These are phyloP conservation scores for Pheosia gnoma DNA, from an alignment of 2,888 invertebrate species.

Conservation along the genomic window DNA sequence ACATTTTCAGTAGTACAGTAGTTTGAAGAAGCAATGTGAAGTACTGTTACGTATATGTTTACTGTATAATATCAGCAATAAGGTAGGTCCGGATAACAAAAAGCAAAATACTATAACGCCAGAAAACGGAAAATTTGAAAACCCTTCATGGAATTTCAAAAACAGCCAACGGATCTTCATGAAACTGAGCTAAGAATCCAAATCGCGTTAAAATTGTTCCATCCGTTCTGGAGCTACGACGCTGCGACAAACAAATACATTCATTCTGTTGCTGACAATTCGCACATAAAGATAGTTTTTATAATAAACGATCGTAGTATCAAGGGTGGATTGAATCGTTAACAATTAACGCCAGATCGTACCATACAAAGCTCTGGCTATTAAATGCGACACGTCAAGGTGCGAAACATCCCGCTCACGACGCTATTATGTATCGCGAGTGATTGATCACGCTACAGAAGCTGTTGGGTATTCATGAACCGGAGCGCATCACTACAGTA, in stretches of 20 bases:
- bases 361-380: conserved; percentile 6
- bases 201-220: background rate
- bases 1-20: background rate
- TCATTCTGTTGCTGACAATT: background rate
- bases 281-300: background rate
- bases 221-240: background rate
- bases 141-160: too few species aligned
- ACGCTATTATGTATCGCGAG: conserved; percentile 24
- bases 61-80: too few species aligned
- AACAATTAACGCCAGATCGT: conserved; percentile 27
- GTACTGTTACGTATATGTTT: too few species aligned
- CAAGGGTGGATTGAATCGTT: conserved; percentile 32
- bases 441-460: conserved; percentile 35
- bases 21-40: too few species aligned
- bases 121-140: too few species aligned
- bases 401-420: conserved; percentile 40
- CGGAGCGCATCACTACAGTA: too few species aligned
- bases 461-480: background rate
- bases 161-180: too few species aligned
- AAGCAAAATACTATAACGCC: too few species aligned
- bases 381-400: conserved; percentile 42
- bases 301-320: conserved; percentile 2
- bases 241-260: too few species aligned
- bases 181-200: too few species aligned
- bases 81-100: too few species aligned